phyloP scores from a whole-genome alignment of 2,888 invertebrate genomes.

The Pandemis cinnamomeana region DNA sequence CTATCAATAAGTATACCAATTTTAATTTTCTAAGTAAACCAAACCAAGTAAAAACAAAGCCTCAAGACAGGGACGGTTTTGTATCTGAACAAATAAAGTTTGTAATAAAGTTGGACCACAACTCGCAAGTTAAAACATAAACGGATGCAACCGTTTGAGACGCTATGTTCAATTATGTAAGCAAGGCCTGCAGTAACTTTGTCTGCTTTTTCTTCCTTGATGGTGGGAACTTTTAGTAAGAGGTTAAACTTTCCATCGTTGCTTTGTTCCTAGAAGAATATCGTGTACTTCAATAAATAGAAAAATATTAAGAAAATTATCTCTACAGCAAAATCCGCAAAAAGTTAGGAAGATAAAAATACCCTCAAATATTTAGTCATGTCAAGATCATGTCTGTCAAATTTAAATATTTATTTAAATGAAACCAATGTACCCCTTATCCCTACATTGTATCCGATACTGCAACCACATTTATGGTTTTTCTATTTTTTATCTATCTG shows the following conservation, averaged over 20 bases:
- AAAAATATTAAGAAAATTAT: neutral
- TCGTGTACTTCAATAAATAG: neutral
- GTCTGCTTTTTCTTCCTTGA: constrained; percentile 3
- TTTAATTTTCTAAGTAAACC: neutral
- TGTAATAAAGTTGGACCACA: constrained; percentile 55
- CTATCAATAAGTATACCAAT: neutral
- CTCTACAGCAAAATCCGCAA: neutral
- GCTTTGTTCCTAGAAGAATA: neutral
- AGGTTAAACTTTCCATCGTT: neutral
- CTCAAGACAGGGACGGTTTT: constrained; percentile 7
- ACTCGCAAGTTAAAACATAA: constrained; percentile 60
- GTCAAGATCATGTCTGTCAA: no score
- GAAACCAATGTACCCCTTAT: no score
- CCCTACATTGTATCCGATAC: neutral
- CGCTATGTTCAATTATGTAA: constrained; percentile 70
- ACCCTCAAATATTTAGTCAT: no score
- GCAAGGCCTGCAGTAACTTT: constrained; percentile 49
- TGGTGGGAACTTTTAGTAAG: constrained; percentile 15
- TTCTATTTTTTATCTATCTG: neutral
- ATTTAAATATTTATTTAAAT: no score
- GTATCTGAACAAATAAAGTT: constrained; percentile 35
- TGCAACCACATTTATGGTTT: neutral
- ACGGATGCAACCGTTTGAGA: constrained; percentile 78
- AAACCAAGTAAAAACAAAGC: constrained; percentile 3
- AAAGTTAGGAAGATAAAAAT: neutral